phyloP scores from a whole-genome alignment of 2,113 vertebrate genomes.

The Microcebus murinus region DNA sequence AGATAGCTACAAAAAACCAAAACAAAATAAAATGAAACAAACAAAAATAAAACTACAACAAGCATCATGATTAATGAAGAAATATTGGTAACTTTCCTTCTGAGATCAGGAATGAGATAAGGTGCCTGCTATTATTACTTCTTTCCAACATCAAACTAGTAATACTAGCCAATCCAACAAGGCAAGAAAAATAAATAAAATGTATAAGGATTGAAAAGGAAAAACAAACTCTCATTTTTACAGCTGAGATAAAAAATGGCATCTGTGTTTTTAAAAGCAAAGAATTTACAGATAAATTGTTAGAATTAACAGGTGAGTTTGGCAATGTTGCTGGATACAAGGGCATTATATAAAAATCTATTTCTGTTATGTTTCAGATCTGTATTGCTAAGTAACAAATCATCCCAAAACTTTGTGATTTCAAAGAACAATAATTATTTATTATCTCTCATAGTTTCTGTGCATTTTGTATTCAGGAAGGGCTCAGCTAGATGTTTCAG shows the following conservation, averaged over 20 bases:
- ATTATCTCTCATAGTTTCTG: not conserved
- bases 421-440: slow-evolving; percentile 30
- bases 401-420: not conserved
- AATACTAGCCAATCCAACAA: not conserved
- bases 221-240: slow-evolving; percentile 25
- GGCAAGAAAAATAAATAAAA: slow-evolving; percentile 43
- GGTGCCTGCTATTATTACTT: not conserved
- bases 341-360: slow-evolving; percentile 11
- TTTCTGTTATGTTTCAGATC: not conserved
- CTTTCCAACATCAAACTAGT: not conserved
- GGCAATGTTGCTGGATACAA: not conserved
- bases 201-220: not conserved
- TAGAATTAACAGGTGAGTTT: slow-evolving; percentile 36
- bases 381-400: slow-evolving; percentile 39
- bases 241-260: slow-evolving; percentile 4
- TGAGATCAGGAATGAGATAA: slow-evolving; percentile 16
- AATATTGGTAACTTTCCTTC: not conserved
- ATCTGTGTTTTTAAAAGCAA: not conserved
- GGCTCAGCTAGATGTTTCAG: not conserved
- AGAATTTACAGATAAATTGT: not conserved
- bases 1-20: not conserved
- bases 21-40: not conserved
- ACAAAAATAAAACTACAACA: not conserved
- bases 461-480: slow-evolving; percentile 33
- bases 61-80: not conserved